Percentiles rank a stretch among this genome's conserved stretches.
Evolutionary conservation across 2,888 invertebrate genomes (phyloP).

Genomic region (Eristalis pertinax): DNA sequence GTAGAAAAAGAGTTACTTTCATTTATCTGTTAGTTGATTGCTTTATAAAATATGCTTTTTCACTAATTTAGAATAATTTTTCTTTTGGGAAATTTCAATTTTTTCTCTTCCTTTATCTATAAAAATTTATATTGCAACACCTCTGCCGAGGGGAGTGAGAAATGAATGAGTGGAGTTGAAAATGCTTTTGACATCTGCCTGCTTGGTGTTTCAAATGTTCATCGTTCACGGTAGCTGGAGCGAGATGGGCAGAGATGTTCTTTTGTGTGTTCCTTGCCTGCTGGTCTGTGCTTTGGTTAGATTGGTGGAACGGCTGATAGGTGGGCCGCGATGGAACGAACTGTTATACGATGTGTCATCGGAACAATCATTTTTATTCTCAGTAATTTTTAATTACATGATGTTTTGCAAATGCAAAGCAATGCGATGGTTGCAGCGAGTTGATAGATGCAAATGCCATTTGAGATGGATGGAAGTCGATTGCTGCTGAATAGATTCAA

Average conservation of each 20-base stretch:
- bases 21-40: conserved; percentile 16
- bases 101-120: conserved; percentile 62
- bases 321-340: conserved; percentile 21
- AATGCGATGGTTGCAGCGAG: background rate
- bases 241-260: conserved; percentile 22
- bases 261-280: too few relatives aligned
- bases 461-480: background rate
- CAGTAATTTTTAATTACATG: background rate
- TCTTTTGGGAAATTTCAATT: conserved; percentile 19
- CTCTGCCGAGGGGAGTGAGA: conserved; percentile 60
- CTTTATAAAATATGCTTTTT: conserved; percentile 14
- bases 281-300: background rate
- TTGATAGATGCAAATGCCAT: background rate
- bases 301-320: conserved; percentile 39
- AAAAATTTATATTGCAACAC: conserved; percentile 69
- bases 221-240: conserved; percentile 3
- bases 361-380: background rate
- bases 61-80: conserved; percentile 49
- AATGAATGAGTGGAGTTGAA: conserved; percentile 59
- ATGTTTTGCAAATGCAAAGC: background rate
- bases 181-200: conserved; percentile 69
- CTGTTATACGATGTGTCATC: conserved; percentile 60
- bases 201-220: conserved; percentile 42
- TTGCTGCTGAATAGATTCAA: too few relatives aligned
- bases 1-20: conserved; percentile 42